Percentiles rank a stretch among this genome's conserved stretches.
Conservation (phyloP, 2,113 vertebrate genomes). For the Pogonocichla stellata region DNA sequence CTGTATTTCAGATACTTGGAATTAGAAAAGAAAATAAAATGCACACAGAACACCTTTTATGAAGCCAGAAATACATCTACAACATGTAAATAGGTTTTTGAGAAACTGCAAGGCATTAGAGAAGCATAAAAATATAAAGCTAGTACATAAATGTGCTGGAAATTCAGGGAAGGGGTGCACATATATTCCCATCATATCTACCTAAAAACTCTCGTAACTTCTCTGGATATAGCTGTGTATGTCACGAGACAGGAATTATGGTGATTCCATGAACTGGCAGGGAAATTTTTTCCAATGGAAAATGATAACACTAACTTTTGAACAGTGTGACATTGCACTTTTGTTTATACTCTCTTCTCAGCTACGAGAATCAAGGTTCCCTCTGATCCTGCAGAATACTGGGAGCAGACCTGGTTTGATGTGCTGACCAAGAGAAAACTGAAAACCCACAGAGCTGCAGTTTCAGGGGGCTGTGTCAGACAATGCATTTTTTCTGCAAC, state of each 20-base stretch:
- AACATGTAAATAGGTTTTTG: not conserved
- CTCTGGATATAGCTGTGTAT: accelerated
- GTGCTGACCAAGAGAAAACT: not conserved
- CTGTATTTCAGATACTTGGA: not conserved
- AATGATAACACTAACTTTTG: not conserved
- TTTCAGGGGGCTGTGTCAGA: not conserved
- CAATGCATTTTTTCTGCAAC: not conserved
- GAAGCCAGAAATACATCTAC: not conserved
- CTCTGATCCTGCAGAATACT: not conserved
- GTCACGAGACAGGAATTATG: accelerated
- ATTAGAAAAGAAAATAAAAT: not conserved
- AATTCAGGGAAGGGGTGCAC: not conserved
- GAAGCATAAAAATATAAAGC: not conserved
- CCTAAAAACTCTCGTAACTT: not conserved
- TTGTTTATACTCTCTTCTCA: not conserved
- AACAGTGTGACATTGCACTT: not conserved
- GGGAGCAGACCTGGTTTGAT: not conserved
- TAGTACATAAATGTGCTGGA: not conserved
- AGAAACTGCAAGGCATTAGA: not conserved
- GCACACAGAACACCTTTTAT: not conserved
- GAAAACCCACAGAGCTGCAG: not conserved
- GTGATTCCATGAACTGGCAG: not conserved
- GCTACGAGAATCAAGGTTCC: not conserved
- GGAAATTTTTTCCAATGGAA: not conserved
- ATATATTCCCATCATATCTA: not conserved